Evolutionary conservation across 2,113 vertebrate species (phyloP).

Genomic region (Crypturellus undulatus): DNA sequence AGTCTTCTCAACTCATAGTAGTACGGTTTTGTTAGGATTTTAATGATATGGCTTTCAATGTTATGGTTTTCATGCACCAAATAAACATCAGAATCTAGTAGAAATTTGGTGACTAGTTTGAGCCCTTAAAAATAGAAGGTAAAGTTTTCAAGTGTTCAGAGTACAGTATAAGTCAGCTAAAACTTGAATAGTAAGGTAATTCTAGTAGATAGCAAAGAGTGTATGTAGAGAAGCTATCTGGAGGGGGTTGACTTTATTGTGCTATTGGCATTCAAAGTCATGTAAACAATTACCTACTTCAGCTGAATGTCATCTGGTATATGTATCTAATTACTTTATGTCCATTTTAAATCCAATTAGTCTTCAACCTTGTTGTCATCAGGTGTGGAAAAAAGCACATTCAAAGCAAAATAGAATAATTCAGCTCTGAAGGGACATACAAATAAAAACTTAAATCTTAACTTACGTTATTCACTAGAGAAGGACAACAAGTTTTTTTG

Average conservation of each 20-base stretch:
- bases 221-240: neutral
- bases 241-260: slow-evolving; percentile 29
- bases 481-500: neutral
- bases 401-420: slow-evolving; percentile 44
- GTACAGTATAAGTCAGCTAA: neutral
- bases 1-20: neutral
- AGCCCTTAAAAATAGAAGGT: neutral
- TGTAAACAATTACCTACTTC: slow-evolving; percentile 49
- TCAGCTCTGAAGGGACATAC: slow-evolving; percentile 10
- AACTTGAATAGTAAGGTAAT: neutral
- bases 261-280: slow-evolving; percentile 54
- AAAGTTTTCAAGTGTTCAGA: neutral
- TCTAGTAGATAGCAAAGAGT: neutral
- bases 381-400: neutral
- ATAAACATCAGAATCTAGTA: neutral
- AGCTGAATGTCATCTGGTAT: slow-evolving; percentile 35
- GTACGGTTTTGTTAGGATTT: neutral
- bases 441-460: neutral
- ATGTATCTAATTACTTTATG: slow-evolving; percentile 31
- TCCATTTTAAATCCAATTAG: slow-evolving; percentile 29
- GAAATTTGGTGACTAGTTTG: neutral
- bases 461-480: neutral
- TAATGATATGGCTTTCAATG: neutral
- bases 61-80: neutral
- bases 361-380: slow-evolving; percentile 19